A percentile compares a stretch with the other conserved stretches of the same genome.
Evolutionary conservation across 2,113 vertebrate species (phyloP).

Genomic region (Nibea coibor): DNA sequence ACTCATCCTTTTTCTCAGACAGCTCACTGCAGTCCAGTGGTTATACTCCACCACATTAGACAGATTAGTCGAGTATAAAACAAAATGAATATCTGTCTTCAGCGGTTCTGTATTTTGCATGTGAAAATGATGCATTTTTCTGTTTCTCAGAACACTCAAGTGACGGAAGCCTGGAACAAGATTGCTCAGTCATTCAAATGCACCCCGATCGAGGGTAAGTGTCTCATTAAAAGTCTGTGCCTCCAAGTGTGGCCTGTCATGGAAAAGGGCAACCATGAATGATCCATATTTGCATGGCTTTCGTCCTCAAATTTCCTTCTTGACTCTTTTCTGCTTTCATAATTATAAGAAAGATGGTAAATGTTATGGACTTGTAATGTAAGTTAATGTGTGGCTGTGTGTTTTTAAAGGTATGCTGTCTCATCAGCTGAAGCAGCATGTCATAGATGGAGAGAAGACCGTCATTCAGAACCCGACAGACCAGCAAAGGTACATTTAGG

Average conservation of each 20-base stretch:
- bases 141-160: slow-evolving; percentile 90
- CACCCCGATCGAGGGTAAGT: slow-evolving; percentile 93
- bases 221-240: background rate
- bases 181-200: slow-evolving; percentile 97
- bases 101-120: background rate
- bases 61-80: background rate
- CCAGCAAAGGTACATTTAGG: slow-evolving; percentile 89
- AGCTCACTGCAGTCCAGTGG: background rate
- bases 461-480: slow-evolving; percentile 98
- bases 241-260: background rate
- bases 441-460: slow-evolving; percentile 97
- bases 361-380: background rate
- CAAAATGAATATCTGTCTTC: background rate
- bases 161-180: slow-evolving; percentile 98
- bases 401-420: slow-evolving; percentile 91
- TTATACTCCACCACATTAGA: background rate
- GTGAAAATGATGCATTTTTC: background rate
- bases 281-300: background rate
- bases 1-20: background rate
- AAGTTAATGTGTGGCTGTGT: slow-evolving; percentile 6
- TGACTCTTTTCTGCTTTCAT: background rate
- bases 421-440: slow-evolving; percentile 96
- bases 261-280: background rate
- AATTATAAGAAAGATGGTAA: background rate
- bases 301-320: background rate